Percentiles rank a stretch among this genome's conserved stretches.
These are phyloP conservation scores for Neoarius graeffei DNA, from an alignment of 2,113 vertebrate species.

Conservation along the genomic window DNA sequence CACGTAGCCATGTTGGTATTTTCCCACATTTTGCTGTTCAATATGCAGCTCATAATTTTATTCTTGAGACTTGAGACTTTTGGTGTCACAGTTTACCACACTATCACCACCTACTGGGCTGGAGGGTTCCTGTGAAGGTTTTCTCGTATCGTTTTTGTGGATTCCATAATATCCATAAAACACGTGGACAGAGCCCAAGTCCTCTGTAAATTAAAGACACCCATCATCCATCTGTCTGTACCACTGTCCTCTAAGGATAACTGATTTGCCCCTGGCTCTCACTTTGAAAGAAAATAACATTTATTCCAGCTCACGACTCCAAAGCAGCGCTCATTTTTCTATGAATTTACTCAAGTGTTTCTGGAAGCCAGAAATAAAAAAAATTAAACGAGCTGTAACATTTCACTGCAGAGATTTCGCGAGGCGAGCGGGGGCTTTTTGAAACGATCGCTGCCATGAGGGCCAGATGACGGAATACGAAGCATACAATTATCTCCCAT, in stretches of 20 bases:
- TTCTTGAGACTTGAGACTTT: not conserved
- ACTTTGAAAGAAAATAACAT: not conserved
- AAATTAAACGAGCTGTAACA: not conserved
- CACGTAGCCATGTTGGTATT: not conserved
- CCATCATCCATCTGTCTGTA: not conserved
- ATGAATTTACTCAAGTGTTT: not conserved
- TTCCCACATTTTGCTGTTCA: not conserved
- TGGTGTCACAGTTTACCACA: not conserved
- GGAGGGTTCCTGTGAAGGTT: not conserved
- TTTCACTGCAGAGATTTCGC: not conserved
- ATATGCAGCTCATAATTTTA: not conserved
- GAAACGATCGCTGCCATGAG: not conserved
- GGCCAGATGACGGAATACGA: constrained; percentile 36
- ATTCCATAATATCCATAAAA: not conserved
- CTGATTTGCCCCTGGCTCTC: not conserved
- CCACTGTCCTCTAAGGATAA: not conserved
- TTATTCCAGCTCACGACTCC: not conserved
- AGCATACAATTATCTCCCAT: constrained; percentile 39
- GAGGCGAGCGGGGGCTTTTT: constrained; percentile 8
- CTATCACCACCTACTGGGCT: not conserved
- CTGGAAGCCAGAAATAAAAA: not conserved
- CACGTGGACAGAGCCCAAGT: not conserved
- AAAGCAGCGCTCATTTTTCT: not conserved
- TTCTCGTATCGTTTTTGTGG: not conserved
- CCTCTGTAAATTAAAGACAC: not conserved